Evolutionary conservation across 2,113 vertebrate species (phyloP).

Genomic region (Malurus melanocephalus): DNA sequence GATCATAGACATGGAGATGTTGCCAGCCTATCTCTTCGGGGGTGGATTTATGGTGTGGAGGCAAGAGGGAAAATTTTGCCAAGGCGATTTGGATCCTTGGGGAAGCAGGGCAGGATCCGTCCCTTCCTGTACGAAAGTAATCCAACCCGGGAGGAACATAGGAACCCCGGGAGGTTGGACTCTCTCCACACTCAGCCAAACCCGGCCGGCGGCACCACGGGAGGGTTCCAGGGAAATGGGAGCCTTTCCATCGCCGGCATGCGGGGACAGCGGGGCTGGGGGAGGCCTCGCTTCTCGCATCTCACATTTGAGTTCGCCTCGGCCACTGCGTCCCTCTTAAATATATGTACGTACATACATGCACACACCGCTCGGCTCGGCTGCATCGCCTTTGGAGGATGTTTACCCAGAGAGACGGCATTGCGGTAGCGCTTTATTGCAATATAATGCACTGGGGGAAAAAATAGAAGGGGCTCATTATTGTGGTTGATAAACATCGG

Average conservation of each 20-base stretch:
- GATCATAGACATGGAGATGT: not conserved
- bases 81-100: not conserved
- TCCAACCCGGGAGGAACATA: not conserved
- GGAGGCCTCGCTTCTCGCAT: not conserved
- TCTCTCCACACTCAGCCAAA: not conserved
- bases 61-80: not conserved
- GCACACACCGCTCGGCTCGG: not conserved
- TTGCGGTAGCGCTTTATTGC: not conserved
- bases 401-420: not conserved
- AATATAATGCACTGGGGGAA: not conserved
- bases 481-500: slow-evolving; percentile 48
- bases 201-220: too few species aligned
- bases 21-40: not conserved
- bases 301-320: not conserved
- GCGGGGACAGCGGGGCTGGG: too few species aligned
- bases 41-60: not conserved
- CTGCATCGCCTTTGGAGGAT: not conserved
- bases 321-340: not conserved
- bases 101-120: not conserved
- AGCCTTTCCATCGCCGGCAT: too few species aligned
- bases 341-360: fast-evolving
- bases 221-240: not conserved
- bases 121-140: not conserved
- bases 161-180: not conserved
- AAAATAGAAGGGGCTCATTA: slow-evolving; percentile 48